Base-by-base conservation (phyloP, 1,140 invertebrate genomes). In the Babylonia areolata region DNA sequence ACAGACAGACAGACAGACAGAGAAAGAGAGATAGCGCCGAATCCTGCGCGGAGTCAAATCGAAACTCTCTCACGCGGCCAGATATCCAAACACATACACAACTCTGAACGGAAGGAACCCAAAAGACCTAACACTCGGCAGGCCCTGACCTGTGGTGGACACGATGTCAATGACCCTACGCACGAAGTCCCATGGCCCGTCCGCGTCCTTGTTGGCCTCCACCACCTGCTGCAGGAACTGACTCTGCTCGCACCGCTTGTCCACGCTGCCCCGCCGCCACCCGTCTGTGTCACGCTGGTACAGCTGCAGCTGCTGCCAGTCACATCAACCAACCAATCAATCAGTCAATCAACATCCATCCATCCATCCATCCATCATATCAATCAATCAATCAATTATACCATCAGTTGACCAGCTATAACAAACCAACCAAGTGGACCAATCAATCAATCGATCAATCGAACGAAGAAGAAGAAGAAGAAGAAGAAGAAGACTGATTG, bases 201-300 rank as follows among this genome's bases (percentile, higher is more conserved):
- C 96, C 0, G 97, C 96, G 89, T 97, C 97, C 92, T 96, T 95
- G 89, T 97, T 97, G 75, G 97, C 97, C 91, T 97, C 97, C 90
- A 97, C 97, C 51, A 97, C 95, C 92, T 97, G 97, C 92, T 97
- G 97, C 3, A 96, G 96, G 42, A 97, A 95, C 39, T 87, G 79
- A 37, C 78, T 80, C 3, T 35, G 78, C 78, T 80, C 73, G 23
- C 58, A 64, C 9, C 58, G 58, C 9, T 23, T 17, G 17, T 20
- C 15, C 28, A 64, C 58, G 17, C 28, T 17, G 17, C 58, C 20
- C 58, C 58, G 58, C 58, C 58, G 15, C 58, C 58, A 3, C 58
- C 58, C 58, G 28, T 64, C 58, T 20, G 28, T 64, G 58, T 64
- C 58, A 11, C 20, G 9, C 28, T 64, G 58, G 58, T 64, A 64